Evolutionary conservation across 1,140 invertebrate species (phyloP).

Genomic region (Drosophila ficusphila): DNA sequence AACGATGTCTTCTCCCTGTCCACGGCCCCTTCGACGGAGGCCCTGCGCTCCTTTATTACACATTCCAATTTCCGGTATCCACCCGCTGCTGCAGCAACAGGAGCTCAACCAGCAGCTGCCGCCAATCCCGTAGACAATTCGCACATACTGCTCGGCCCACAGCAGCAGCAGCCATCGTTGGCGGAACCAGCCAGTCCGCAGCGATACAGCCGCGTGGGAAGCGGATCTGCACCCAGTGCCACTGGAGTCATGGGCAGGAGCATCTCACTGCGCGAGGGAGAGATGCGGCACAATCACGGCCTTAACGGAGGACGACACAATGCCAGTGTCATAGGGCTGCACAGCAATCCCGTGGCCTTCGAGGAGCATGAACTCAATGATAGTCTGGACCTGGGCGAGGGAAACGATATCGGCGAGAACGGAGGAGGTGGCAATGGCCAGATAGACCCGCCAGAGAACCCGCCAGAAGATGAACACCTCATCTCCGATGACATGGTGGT

Average conservation of each 20-base stretch:
- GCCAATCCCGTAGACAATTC: conserved; percentile 41
- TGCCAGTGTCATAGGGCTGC: conserved; percentile 59
- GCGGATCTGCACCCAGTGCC: conserved; percentile 1
- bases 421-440: conserved; percentile 1
- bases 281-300: conserved; percentile 48
- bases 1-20: conserved; percentile 69
- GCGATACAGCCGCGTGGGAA: conserved; percentile 1
- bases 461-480: conserved; percentile 60
- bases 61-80: conserved; percentile 73
- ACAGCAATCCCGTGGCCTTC: conserved; percentile 48
- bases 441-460: conserved; percentile 42
- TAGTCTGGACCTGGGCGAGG: background rate
- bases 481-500: conserved; percentile 72
- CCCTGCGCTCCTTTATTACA: conserved; percentile 61
- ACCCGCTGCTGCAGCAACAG: conserved; percentile 3
- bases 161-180: conserved; percentile 22
- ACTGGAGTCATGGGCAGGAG: conserved; percentile 54
- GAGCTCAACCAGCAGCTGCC: background rate
- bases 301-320: conserved; percentile 41
- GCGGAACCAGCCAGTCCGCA: conserved; percentile 5
- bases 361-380: conserved; percentile 25
- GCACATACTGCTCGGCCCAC: conserved; percentile 46
- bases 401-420: background rate
- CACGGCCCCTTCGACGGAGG: conserved; percentile 65
- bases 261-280: conserved; percentile 64